phyloP scores from a whole-genome alignment of 2,888 invertebrate genomes.

The Anagyrus pseudococci region DNA sequence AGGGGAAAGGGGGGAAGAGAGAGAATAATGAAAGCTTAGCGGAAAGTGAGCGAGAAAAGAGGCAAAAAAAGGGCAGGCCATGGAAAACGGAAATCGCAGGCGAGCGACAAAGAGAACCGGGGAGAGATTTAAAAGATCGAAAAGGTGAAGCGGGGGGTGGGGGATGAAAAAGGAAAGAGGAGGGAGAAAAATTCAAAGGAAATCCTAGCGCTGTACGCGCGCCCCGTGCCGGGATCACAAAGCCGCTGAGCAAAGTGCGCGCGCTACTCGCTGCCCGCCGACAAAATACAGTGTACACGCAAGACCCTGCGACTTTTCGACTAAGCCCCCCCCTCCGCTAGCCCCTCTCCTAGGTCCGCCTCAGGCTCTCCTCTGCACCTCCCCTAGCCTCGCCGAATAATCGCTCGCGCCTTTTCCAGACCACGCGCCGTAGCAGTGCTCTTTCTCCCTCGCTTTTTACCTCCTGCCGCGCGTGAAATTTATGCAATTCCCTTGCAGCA shows the following conservation, averaged over 20 bases:
- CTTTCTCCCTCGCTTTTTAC: conserved; percentile 7
- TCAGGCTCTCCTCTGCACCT: no score
- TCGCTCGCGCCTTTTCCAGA: conserved; percentile 5
- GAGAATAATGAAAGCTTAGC: no score
- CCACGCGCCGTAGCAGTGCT: neutral
- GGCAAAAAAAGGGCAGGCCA: no score
- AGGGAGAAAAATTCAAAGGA: conserved; percentile 24
- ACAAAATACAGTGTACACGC: conserved; percentile 8
- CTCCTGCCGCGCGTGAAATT: neutral
- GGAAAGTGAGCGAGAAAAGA: no score
- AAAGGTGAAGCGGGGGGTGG: conserved; percentile 12
- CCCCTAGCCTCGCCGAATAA: no score
- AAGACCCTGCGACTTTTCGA: no score
- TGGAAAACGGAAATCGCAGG: no score
- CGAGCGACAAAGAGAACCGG: conserved; percentile 7
- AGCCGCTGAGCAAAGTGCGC: no score
- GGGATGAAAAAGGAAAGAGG: conserved; percentile 7
- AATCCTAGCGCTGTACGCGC: conserved; percentile 12
- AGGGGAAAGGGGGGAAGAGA: no score
- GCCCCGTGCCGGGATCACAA: no score
- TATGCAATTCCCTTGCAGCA: no score
- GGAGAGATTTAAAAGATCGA: conserved; percentile 28
- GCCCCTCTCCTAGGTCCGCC: neutral
- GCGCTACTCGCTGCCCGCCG: neutral
- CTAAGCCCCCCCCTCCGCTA: no score